Conservation (phyloP, 2,797 vertebrate species). For the Pantherophis vulpinus region DNA sequence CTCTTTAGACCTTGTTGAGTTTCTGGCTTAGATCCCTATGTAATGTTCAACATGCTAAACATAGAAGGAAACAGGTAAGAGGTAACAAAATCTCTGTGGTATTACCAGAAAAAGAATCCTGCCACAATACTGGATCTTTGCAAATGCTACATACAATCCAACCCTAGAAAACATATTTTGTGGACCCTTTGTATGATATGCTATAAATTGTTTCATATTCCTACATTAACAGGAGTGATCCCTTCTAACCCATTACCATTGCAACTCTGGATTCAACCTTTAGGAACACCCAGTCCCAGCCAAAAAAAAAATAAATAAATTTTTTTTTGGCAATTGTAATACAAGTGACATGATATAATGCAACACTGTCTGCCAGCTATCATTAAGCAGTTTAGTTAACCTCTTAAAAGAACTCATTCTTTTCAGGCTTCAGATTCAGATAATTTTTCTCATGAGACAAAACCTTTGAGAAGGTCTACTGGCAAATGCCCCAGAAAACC, state of each 20-base stretch:
- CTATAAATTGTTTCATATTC: background rate
- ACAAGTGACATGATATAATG: background rate
- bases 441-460: background rate
- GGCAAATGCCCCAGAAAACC: conserved; percentile 31
- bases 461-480: conserved; percentile 8
- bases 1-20: fast-evolving
- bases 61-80: background rate
- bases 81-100: background rate
- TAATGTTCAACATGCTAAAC: background rate
- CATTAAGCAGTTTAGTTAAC: background rate
- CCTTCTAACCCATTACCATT: fast-evolving
- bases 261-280: background rate
- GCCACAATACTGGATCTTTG: background rate
- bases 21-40: background rate
- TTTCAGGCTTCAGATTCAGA: background rate
- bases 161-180: background rate
- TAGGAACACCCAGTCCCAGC: background rate
- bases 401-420: background rate
- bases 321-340: background rate
- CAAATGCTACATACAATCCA: fast-evolving
- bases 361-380: fast-evolving
- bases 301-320: background rate
- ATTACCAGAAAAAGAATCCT: conserved; percentile 6
- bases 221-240: background rate
- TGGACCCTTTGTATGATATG: background rate